Evolutionary conservation across 2,113 vertebrate species (phyloP).

Genomic region (Gnathonemus echidnorhynchus): DNA sequence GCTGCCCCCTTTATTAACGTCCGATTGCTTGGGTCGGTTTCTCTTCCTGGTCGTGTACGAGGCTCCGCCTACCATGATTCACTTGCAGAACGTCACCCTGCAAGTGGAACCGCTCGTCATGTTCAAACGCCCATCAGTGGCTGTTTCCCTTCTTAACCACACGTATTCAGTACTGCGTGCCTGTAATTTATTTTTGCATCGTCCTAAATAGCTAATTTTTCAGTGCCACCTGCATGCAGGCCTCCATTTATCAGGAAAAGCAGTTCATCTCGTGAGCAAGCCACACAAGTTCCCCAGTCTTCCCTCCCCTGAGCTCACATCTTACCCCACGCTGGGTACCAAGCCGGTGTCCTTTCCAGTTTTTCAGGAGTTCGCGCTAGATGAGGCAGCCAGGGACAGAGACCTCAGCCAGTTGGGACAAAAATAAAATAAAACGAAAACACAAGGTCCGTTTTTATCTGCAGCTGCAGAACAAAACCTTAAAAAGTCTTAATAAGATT

Average conservation of each 20-base stretch:
- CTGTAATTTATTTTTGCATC: slow-evolving; percentile 11
- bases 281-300: slow-evolving; percentile 9
- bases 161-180: slow-evolving; percentile 11
- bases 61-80: neutral
- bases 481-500: neutral
- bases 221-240: slow-evolving; percentile 21
- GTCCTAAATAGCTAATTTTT: slow-evolving; percentile 34
- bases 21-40: neutral
- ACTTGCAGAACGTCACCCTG: neutral
- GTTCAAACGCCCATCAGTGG: slow-evolving; percentile 36
- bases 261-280: neutral
- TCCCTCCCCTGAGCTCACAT: neutral
- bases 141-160: slow-evolving; percentile 13
- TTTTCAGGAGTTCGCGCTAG: neutral
- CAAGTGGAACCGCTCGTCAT: neutral
- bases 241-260: slow-evolving; percentile 27
- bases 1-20: neutral
- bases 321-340: slow-evolving; percentile 27
- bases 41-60: neutral
- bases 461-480: neutral
- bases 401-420: neutral
- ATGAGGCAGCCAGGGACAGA: neutral
- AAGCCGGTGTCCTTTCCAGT: slow-evolving; percentile 9
- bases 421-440: neutral
- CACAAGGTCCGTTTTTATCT: neutral